Evolutionary conservation across 2,888 invertebrate genomes (phyloP).

Genomic region (Ferrisia virgata): DNA sequence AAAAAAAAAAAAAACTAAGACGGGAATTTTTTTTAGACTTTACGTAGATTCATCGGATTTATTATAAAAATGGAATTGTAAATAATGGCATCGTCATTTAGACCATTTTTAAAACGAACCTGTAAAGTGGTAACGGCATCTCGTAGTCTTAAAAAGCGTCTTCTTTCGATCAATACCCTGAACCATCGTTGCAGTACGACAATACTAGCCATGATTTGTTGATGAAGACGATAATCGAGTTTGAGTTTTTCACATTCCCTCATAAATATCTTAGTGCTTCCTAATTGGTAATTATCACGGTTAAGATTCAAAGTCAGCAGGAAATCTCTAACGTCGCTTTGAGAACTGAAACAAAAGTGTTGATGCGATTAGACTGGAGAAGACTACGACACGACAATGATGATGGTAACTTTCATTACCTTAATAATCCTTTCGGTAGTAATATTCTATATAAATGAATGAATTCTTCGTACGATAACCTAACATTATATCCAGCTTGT

Average conservation of each 20-base stretch:
- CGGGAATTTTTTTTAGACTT: too few species aligned
- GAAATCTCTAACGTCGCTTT: conserved; percentile 81
- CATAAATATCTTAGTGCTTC: conserved; percentile 85
- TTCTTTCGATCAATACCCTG: conserved; percentile 51
- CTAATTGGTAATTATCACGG: conserved; percentile 85
- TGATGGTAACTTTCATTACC: conserved; percentile 51
- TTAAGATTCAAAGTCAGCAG: conserved; percentile 79
- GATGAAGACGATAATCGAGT: conserved; percentile 85
- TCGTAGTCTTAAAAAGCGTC: conserved; percentile 71
- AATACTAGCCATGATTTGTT: conserved; percentile 90
- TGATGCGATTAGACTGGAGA: neutral
- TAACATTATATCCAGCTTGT: conserved; percentile 91
- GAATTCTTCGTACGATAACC: conserved; percentile 90
- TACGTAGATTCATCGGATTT: too few species aligned
- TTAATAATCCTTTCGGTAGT: conserved; percentile 76
- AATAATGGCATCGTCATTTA: neutral
- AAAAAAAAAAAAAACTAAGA: too few species aligned
- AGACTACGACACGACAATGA: too few species aligned
- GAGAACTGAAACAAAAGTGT: conserved; percentile 61
- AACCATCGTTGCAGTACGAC: conserved; percentile 71
- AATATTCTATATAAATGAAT: conserved; percentile 88
- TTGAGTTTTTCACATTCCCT: conserved; percentile 91
- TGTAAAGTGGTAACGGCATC: conserved; percentile 73
- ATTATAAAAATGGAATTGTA: too few species aligned
- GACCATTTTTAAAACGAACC: conserved; percentile 52